Percentiles rank a stretch among this genome's conserved stretches.
These are phyloP conservation scores for Dioctria linearis DNA, from an alignment of 2,888 invertebrate genomes.

Conservation along the genomic window DNA sequence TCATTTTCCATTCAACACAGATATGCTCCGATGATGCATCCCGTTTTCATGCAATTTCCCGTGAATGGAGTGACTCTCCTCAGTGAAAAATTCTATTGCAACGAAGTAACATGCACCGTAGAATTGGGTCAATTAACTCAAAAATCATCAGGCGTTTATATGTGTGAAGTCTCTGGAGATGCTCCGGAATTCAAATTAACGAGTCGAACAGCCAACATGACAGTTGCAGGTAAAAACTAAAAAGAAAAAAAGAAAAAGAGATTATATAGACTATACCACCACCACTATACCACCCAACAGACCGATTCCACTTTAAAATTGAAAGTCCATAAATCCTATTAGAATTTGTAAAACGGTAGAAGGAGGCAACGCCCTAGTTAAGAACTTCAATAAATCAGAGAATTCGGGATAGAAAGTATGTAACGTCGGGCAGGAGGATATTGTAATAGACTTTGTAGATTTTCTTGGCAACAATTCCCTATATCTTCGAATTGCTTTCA, in stretches of 20 bases:
- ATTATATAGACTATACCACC: not conserved
- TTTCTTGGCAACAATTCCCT: constrained; percentile 42
- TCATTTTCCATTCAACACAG: constrained; percentile 59
- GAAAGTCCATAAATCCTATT: constrained; percentile 30
- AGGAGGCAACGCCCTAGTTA: constrained; percentile 29
- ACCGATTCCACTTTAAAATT: not conserved
- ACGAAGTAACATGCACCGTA: constrained; percentile 67
- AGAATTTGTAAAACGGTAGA: constrained; percentile 40
- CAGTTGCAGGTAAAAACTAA: constrained; percentile 73
- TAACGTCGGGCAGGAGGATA: constrained; percentile 15
- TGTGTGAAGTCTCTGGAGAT: constrained; percentile 77
- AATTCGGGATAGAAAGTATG: constrained; percentile 21
- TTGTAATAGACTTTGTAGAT: constrained; percentile 45
- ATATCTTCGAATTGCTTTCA: constrained; percentile 23
- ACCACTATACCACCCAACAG: not conserved
- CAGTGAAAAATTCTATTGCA: constrained; percentile 66
- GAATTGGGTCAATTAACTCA: constrained; percentile 66
- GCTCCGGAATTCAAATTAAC: constrained; percentile 74
- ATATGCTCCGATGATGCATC: constrained; percentile 68
- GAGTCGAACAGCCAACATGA: constrained; percentile 73
- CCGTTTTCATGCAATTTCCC: constrained; percentile 66
- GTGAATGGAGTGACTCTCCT: constrained; percentile 66
- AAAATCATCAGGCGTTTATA: constrained; percentile 72
- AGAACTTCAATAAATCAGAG: constrained; percentile 41
- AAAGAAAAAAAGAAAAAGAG: not conserved